Conservation (phyloP, 1,140 invertebrate genomes). For the fruit fly (Drosophila melanogaster) region DNA sequence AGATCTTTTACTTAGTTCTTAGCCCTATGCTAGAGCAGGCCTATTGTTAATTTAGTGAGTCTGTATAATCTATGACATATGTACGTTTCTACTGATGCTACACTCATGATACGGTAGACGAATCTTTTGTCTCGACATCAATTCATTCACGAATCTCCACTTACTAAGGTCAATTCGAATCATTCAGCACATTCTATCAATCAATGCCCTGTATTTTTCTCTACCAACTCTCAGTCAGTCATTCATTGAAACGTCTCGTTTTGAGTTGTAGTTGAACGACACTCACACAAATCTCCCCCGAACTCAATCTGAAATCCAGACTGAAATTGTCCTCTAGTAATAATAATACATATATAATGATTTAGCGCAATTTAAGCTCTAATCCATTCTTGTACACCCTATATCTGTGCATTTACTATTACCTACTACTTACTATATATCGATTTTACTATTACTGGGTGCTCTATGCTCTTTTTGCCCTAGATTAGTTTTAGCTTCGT, state of each 20-base stretch:
- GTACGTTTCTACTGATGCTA: conserved; percentile 52
- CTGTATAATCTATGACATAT: conserved; percentile 37
- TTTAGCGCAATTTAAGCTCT: conserved; percentile 70
- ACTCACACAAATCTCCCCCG: conserved; percentile 21
- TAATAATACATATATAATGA: conserved; percentile 48
- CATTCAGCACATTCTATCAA: conserved; percentile 33
- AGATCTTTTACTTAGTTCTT: conserved; percentile 17
- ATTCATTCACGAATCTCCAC: conserved; percentile 25
- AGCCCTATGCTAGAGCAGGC: conserved; percentile 61
- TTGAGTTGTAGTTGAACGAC: conserved; percentile 53
- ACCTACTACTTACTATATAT: conserved; percentile 44
- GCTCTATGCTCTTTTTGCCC: conserved; percentile 58
- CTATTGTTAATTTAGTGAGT: conserved; percentile 57
- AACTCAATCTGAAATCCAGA: conserved; percentile 12
- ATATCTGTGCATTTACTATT: conserved; percentile 13
- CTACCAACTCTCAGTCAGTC: conserved; percentile 24
- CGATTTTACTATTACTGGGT: conserved; percentile 59
- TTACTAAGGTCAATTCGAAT: conserved; percentile 11
- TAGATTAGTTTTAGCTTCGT: conserved; percentile 69
- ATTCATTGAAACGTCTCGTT: conserved; percentile 32
- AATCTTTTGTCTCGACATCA: conserved; percentile 34
- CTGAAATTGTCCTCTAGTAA: conserved; percentile 30
- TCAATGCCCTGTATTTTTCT: conserved; percentile 10
- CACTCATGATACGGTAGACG: conserved; percentile 41
- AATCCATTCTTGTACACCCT: conserved; percentile 48